These are phyloP conservation scores for Phenacoccus solenopsis DNA, from an alignment of 1,140 invertebrate genomes.

Conservation along the genomic window DNA sequence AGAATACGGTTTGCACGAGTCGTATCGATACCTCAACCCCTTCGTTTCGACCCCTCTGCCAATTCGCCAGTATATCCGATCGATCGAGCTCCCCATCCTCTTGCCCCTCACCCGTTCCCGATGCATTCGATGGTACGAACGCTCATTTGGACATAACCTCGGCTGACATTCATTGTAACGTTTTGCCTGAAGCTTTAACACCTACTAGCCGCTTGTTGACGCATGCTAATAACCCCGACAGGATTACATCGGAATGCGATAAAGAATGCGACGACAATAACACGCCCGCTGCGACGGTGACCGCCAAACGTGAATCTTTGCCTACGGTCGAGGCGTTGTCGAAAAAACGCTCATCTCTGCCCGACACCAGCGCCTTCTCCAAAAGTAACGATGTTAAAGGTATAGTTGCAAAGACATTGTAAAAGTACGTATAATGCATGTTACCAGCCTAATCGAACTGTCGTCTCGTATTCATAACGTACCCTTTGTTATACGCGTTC, in stretches of 20 bases:
- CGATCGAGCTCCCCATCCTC: not conserved
- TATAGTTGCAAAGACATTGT: no score
- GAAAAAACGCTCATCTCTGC: not conserved
- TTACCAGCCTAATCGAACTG: no score
- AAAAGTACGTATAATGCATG: no score
- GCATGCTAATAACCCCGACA: conserved; percentile 9
- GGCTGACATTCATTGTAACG: not conserved
- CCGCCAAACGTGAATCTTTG: not conserved
- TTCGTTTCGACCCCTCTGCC: no score
- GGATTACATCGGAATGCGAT: not conserved
- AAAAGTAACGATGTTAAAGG: not conserved
- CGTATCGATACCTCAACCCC: no score
- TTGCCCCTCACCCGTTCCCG: no score
- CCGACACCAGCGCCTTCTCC: not conserved
- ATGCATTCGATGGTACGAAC: not conserved
- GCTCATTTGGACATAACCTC: not conserved
- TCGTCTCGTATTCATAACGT: no score
- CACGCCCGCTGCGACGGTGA: not conserved
- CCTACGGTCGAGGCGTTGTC: not conserved
- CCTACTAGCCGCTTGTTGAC: not conserved
- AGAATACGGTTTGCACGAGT: no score
- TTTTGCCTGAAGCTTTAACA: conserved; percentile 11
- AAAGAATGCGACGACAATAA: not conserved
- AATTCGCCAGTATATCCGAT: not conserved
- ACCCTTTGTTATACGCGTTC: no score